A percentile compares a stretch with the other conserved stretches of the same genome.
Conservation (phyloP, 1,140 invertebrate species). For the fruit fly (Drosophila melanogaster) region DNA sequence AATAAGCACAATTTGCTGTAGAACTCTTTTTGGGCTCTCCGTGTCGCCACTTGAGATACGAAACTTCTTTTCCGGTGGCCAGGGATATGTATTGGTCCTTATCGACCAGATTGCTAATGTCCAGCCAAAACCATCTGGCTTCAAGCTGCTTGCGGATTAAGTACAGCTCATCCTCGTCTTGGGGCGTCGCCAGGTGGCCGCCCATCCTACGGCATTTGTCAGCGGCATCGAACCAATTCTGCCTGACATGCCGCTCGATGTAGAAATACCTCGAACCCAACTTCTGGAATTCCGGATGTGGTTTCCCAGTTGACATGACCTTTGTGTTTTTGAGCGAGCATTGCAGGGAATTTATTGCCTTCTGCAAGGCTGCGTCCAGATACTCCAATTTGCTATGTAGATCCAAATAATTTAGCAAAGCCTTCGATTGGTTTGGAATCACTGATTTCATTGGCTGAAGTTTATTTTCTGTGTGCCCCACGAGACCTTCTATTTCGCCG, state of each 20-base stretch:
- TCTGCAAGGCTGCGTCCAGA: neutral
- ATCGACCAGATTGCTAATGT: neutral
- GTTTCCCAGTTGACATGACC: neutral
- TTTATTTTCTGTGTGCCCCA: neutral
- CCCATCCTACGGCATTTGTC: neutral
- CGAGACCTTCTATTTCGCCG: neutral
- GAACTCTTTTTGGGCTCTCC: neutral
- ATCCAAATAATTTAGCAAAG: neutral
- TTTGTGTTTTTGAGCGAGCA: neutral
- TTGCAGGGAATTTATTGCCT: neutral
- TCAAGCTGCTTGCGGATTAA: neutral
- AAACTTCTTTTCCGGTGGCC: neutral
- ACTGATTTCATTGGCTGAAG: neutral
- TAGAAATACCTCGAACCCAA: slow-evolving; percentile 4
- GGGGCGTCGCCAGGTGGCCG: neutral
- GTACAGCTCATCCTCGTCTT: neutral
- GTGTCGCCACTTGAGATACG: neutral
- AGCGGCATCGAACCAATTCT: slow-evolving; percentile 1
- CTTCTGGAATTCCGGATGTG: neutral
- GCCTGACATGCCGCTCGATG: neutral
- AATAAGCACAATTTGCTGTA: neutral
- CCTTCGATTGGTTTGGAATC: neutral
- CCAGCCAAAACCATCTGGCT: neutral
- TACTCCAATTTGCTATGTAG: neutral
- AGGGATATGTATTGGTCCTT: neutral